These are phyloP conservation scores for Stenodema calcarata DNA, from an alignment of 2,888 invertebrate species.

Conservation along the genomic window DNA sequence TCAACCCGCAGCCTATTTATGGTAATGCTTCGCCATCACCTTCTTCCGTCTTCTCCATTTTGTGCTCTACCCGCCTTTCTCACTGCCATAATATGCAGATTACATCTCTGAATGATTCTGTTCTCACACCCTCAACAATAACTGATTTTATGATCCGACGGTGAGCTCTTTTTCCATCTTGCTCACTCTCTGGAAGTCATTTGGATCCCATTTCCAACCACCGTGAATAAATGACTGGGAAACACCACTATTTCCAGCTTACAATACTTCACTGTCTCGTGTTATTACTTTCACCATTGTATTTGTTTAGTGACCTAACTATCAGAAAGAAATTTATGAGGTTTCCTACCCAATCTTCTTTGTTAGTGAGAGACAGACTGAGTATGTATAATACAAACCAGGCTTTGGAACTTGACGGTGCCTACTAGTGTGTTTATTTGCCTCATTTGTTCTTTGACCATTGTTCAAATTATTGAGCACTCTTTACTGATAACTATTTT, in stretches of 20 bases:
- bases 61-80: neutral
- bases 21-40: conserved; percentile 28
- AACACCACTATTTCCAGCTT: neutral
- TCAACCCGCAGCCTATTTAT: conserved; percentile 27
- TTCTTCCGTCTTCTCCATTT: conserved; percentile 34
- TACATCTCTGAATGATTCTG: conserved; percentile 47
- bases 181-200: neutral
- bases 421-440: no score
- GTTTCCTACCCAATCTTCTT: no score
- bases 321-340: no score
- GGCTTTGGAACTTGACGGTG: no score
- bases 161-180: conserved; percentile 5
- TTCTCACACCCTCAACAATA: conserved; percentile 20
- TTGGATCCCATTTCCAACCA: neutral
- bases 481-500: no score
- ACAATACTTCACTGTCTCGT: no score
- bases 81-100: conserved; percentile 50
- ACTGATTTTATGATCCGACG: conserved; percentile 25
- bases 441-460: no score
- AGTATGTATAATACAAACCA: no score
- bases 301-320: no score
- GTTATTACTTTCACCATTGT: no score
- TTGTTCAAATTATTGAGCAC: no score
- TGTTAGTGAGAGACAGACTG: no score
- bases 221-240: neutral